Percentiles rank a stretch among this genome's conserved stretches.
These are phyloP conservation scores for Platysteira castanea DNA, from an alignment of 2,113 vertebrate genomes.

Conservation along the genomic window DNA sequence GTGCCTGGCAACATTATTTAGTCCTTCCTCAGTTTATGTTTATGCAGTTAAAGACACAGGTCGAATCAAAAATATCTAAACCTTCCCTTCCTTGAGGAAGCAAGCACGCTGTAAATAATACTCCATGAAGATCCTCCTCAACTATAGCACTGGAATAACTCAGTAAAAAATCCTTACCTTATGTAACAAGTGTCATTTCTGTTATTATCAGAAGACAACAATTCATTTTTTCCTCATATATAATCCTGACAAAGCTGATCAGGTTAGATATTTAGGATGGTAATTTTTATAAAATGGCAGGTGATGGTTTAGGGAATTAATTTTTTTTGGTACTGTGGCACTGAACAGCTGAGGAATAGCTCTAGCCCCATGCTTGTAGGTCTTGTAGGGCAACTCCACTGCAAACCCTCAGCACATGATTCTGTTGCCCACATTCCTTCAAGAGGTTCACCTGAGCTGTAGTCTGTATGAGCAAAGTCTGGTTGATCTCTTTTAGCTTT, in stretches of 20 bases:
- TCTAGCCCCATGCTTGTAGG: not conserved
- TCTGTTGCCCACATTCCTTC: not conserved
- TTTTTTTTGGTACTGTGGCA: not conserved
- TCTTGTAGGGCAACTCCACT: not conserved
- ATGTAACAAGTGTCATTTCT: not conserved
- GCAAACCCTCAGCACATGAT: rapidly evolving
- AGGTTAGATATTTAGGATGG: not conserved
- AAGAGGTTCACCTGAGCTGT: not conserved
- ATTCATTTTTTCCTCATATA: not conserved
- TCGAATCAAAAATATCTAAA: not conserved
- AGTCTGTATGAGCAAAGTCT: not conserved
- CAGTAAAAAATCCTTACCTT: not conserved
- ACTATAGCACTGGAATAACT: not conserved
- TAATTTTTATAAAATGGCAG: not conserved
- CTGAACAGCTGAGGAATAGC: not conserved
- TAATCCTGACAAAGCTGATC: not conserved
- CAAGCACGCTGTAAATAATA: not conserved
- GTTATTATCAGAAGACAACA: not conserved
- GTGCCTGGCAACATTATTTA: not conserved
- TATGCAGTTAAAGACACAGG: not conserved
- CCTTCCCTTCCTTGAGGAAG: not conserved
- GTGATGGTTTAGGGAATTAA: not conserved
- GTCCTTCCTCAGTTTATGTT: not conserved
- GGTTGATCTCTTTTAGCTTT: not conserved
- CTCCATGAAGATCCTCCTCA: not conserved